These are phyloP conservation scores for Sebastes matsubarae DNA, from an alignment of 2,797 vertebrate species.

Conservation along the genomic window DNA sequence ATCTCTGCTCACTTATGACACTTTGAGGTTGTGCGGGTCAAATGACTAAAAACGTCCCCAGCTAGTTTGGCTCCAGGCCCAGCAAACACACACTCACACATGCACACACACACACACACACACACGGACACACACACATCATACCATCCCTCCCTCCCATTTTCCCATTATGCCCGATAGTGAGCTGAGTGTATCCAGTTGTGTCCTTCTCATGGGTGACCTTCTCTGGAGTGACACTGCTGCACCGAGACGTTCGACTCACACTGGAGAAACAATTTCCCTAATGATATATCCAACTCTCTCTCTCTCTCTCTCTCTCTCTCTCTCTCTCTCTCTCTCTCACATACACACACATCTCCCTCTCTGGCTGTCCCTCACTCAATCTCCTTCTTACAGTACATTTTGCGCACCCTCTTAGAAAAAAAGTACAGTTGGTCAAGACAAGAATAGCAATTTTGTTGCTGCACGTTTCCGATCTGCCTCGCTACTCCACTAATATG, in stretches of 20 bases:
- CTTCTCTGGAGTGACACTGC: slow-evolving; percentile 74
- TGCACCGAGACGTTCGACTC: slow-evolving; percentile 63
- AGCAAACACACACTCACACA: slow-evolving; percentile 30
- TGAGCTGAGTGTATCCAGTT: slow-evolving; percentile 73
- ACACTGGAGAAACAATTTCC: slow-evolving; percentile 73
- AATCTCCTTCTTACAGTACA: not conserved
- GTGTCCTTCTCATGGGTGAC: slow-evolving; percentile 71
- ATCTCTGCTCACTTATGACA: slow-evolving; percentile 82
- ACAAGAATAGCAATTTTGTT: slow-evolving; percentile 34
- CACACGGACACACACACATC: slow-evolving; percentile 12
- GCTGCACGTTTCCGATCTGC: slow-evolving; percentile 15
- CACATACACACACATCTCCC: not conserved
- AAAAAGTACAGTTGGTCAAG: slow-evolving; percentile 23
- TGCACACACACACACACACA: slow-evolving; percentile 9
- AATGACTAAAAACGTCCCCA: slow-evolving; percentile 80
- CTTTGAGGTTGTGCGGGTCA: slow-evolving; percentile 80
- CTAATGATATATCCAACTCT: slow-evolving; percentile 65
- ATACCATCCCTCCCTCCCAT: slow-evolving; percentile 43
- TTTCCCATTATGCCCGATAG: slow-evolving; percentile 67
- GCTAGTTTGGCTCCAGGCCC: slow-evolving; percentile 76
- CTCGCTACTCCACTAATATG: slow-evolving; percentile 1
- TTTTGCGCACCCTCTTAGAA: slow-evolving; percentile 1
- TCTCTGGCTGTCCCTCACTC: not conserved
- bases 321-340: not conserved
- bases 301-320: not conserved